Evolutionary conservation across 1,140 invertebrate genomes (phyloP).

Genomic region (Pomacea maculata): DNA sequence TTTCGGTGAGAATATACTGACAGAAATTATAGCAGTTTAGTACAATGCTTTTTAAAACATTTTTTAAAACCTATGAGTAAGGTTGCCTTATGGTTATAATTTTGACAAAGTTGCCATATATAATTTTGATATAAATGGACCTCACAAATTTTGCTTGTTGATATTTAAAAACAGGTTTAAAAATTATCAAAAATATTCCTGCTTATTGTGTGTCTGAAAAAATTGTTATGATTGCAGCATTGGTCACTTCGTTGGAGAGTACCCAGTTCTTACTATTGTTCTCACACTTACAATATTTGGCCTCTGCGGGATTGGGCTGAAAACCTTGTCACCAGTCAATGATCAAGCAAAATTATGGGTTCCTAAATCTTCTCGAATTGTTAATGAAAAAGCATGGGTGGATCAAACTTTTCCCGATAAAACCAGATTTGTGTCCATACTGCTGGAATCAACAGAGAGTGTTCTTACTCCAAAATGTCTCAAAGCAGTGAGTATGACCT

Average conservation of each 20-base stretch:
- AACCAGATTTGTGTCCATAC: constrained; percentile 35
- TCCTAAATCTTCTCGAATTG: constrained; percentile 35
- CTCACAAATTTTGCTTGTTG: no score
- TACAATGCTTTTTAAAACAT: no score
- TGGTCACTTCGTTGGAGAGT: constrained; percentile 41
- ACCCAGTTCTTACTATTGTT: constrained; percentile 42
- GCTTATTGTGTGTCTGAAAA: no score
- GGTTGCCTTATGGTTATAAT: no score
- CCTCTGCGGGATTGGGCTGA: constrained; percentile 46
- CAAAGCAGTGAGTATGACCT: constrained; percentile 36
- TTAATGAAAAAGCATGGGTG: constrained; percentile 45
- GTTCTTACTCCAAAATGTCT: constrained; percentile 37
- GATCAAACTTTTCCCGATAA: constrained; percentile 40
- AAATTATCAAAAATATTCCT: background rate
- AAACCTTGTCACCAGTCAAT: constrained; percentile 38
- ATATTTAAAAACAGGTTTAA: no score
- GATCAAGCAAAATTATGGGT: constrained; percentile 48
- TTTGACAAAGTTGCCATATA: no score
- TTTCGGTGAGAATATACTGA: background rate
- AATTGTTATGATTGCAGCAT: constrained; percentile 32
- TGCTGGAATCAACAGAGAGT: constrained; percentile 28
- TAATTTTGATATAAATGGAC: no score
- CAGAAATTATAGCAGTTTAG: no score
- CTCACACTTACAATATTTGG: constrained; percentile 37
- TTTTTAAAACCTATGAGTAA: no score